Evolutionary conservation across 2,113 vertebrate genomes (phyloP).

Genomic region (Glaucidium brasilianum): DNA sequence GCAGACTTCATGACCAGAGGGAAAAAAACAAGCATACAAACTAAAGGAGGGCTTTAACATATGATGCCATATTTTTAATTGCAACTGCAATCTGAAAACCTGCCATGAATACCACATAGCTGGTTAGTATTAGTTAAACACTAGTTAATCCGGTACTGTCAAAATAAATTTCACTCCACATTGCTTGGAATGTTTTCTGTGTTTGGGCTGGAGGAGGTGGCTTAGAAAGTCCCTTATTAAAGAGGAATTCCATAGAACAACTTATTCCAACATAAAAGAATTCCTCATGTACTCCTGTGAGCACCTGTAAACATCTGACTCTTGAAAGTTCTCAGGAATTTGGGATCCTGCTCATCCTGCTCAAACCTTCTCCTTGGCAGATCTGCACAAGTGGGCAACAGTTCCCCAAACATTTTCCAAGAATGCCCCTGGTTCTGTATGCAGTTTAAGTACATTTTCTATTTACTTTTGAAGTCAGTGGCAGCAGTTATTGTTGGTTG

Average conservation of each 20-base stretch:
- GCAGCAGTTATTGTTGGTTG: background rate
- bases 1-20: background rate
- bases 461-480: background rate
- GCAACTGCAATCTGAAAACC: background rate
- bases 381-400: background rate
- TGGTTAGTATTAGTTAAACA: background rate
- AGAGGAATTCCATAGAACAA: background rate
- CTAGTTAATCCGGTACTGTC: background rate
- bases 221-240: background rate
- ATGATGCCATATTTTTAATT: background rate
- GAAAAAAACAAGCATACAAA: background rate
- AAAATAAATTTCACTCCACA: background rate
- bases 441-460: background rate
- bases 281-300: background rate
- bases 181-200: background rate
- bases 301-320: background rate
- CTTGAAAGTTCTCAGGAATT: background rate
- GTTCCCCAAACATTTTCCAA: background rate
- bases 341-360: background rate
- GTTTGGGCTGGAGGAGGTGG: background rate
- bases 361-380: no score
- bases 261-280: background rate
- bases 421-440: accelerated
- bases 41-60: background rate
- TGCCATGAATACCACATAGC: background rate